A percentile compares a stretch with the other conserved stretches of the same genome.
These are phyloP conservation scores for Eurois occulta DNA, from an alignment of 2,888 invertebrate genomes.

Conservation along the genomic window DNA sequence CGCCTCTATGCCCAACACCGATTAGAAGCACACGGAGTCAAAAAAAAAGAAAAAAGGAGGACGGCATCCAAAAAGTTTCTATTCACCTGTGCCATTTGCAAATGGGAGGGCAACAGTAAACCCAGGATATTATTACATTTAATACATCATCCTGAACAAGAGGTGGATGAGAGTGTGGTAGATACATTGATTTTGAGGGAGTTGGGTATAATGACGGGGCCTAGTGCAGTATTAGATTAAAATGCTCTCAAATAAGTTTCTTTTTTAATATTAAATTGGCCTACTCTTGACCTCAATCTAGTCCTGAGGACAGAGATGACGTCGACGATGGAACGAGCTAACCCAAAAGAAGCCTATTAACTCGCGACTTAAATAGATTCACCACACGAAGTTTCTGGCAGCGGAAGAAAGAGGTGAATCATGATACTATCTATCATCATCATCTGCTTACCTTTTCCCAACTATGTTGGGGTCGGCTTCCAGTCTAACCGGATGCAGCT, in stretches of 20 bases:
- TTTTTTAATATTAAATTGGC: no score
- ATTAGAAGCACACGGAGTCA: slow-evolving; percentile 27
- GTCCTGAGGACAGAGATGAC: no score
- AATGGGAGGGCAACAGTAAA: slow-evolving; percentile 74
- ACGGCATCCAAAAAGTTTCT: slow-evolving; percentile 31
- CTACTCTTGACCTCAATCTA: no score
- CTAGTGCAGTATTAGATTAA: background rate
- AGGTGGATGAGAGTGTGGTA: slow-evolving; percentile 70
- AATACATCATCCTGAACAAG: slow-evolving; percentile 84
- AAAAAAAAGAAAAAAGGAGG: slow-evolving; percentile 25
- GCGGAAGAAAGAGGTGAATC: no score
- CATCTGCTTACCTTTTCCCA: no score
- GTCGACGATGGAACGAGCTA: no score
- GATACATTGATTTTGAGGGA: slow-evolving; percentile 73
- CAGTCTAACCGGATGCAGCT: no score
- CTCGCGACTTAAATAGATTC: no score
- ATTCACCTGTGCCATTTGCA: slow-evolving; percentile 76
- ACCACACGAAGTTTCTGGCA: no score
- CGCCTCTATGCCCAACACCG: slow-evolving; percentile 36
- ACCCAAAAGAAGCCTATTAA: no score
- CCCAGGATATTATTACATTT: slow-evolving; percentile 80
- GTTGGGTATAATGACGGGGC: slow-evolving; percentile 62
- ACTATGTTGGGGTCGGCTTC: no score
- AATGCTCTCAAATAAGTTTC: background rate
- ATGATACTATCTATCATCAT: no score